Base-by-base conservation (phyloP, 2,888 invertebrate species). In the Drosophila stalkeri region DNA sequence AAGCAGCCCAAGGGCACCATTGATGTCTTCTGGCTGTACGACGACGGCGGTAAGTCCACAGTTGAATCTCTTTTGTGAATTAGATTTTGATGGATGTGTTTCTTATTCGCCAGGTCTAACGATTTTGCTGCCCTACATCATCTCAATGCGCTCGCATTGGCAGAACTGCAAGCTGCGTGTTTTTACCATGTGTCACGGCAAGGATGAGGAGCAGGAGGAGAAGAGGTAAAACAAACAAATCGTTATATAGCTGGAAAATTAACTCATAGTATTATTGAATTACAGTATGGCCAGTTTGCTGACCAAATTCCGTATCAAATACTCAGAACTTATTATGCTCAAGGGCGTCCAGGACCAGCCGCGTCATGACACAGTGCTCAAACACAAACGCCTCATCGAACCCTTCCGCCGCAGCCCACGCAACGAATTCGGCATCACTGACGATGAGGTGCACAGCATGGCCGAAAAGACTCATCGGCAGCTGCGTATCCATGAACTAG, bases 21-120 rank as follows among this genome's bases (percentile, higher is more conserved):
- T 49, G 98, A 98, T 93, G 98, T 98, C 52, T 98, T 98, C 97
- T 99, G 99, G 99, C 93, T 99, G 84, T 99, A 98, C 92, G 99
- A 99, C 92, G 98, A 97, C 92, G 97, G 97, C 90, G 97, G 97
- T 92, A 62, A 69, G 86, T 64, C 6, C 7, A 4, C n/a, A 49
- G 14, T 6, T 6, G 6, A 27, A 27, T 12, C 27, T 61, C n/a
- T 12, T 18, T 35, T 8, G 3, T 20, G 23, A 16, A 18, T 8
- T 18, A 1, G 5, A 46, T 44, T 16, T 41, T 66, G 23, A 67
- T 66, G 3, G 11, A 47, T 55, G 46, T 2, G 18, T 27, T 33
- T 61, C 9, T 18, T 0, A 6, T 18, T 52, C 35, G 2, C 0
- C 47, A 92, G 92, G 92, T 60, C 94, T 98, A 49, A 97, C 97